Conservation (phyloP, 37 sponge, comb jelly and placozoan species). For the Eunapius fragilis region DNA sequence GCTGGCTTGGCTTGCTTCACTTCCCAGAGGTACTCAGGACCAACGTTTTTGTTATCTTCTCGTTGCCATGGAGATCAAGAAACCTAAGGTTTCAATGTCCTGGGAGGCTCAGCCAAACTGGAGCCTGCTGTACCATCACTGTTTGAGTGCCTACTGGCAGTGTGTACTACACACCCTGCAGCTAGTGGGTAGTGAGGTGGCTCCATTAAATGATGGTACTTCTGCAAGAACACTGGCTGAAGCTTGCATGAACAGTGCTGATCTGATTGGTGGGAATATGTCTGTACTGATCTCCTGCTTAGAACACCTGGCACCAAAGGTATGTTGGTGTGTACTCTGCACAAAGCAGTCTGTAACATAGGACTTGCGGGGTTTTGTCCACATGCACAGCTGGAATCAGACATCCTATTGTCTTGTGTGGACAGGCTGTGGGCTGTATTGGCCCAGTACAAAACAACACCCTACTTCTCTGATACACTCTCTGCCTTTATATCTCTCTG, state of each 20-base stretch:
- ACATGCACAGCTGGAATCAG: neutral
- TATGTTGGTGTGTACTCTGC: slow-evolving; percentile 2
- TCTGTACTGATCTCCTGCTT: slow-evolving; percentile 36
- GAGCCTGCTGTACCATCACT: slow-evolving; percentile 46
- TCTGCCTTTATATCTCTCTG: neutral
- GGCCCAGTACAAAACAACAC: neutral
- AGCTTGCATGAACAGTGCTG: slow-evolving; percentile 38
- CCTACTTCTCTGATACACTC: neutral
- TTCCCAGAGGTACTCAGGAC: neutral
- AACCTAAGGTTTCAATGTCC: neutral
- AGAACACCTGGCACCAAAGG: slow-evolving; percentile 48
- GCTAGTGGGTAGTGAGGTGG: neutral
- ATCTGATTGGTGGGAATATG: slow-evolving; percentile 7
- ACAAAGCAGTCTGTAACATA: neutral
- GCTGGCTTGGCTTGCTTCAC: slow-evolving; percentile 22
- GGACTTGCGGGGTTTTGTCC: neutral
- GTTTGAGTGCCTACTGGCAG: slow-evolving; percentile 50
- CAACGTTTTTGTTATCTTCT: neutral
- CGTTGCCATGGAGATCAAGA: neutral
- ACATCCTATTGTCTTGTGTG: neutral
- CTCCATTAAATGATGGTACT: neutral
- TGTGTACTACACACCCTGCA: slow-evolving; percentile 35
- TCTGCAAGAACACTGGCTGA: slow-evolving; percentile 5
- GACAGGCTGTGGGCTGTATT: neutral
- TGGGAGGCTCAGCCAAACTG: slow-evolving; percentile 22